These are phyloP conservation scores for Iselma pallidipennis DNA, from an alignment of 2,888 invertebrate species.

Conservation along the genomic window DNA sequence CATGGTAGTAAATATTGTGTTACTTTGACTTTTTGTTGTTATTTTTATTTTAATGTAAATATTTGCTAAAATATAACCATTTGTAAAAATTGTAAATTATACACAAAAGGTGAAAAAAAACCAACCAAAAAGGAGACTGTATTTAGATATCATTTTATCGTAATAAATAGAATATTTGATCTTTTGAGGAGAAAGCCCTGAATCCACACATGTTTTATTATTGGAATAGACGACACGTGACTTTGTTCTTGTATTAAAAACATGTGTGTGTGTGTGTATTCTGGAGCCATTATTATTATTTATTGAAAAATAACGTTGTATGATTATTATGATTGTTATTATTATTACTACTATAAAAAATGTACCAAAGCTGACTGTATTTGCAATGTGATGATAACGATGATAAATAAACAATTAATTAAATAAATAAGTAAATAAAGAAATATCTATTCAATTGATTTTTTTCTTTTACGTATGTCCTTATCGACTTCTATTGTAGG, in stretches of 20 bases:
- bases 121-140: not conserved
- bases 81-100: conserved; percentile 1
- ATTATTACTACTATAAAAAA: conserved; percentile 3
- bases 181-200: too few species aligned
- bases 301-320: not conserved
- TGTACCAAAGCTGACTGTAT: conserved; percentile 39
- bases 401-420: not conserved
- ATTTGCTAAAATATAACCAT: not conserved
- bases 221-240: too few species aligned
- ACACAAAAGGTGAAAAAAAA: not conserved
- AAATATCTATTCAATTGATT: too few species aligned
- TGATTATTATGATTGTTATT: not conserved
- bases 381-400: conserved; percentile 33
- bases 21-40: not conserved
- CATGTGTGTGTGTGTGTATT: not conserved
- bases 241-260: not conserved
- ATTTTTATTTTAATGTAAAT: not conserved
- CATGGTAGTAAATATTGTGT: not conserved
- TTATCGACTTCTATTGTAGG: too few species aligned
- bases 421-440: not conserved
- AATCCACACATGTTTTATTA: too few species aligned
- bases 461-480: too few species aligned
- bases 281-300: not conserved
- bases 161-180: too few species aligned
- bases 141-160: not conserved